Percentiles rank a stretch among this genome's conserved stretches.
Evolutionary conservation across 2,113 vertebrate genomes (phyloP).

Genomic region (Isichthys henryi): DNA sequence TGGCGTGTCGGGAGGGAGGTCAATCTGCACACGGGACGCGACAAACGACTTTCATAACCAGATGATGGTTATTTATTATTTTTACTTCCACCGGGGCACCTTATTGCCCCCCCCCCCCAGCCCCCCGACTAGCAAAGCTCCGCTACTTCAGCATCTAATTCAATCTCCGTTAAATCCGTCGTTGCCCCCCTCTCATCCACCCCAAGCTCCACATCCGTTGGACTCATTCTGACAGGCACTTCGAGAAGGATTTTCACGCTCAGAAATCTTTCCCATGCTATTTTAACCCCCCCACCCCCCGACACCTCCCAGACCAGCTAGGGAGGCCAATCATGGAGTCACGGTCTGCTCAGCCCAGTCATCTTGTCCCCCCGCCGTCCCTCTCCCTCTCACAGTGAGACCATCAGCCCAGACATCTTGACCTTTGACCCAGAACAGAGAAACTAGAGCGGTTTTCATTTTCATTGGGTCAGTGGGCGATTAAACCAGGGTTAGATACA

Average conservation of each 20-base stretch:
- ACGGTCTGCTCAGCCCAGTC: no score
- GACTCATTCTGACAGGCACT: background rate
- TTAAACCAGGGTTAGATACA: background rate
- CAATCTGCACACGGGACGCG: slow-evolving; percentile 15
- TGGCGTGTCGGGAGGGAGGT: background rate
- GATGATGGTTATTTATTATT: slow-evolving; percentile 12
- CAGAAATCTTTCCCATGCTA: background rate
- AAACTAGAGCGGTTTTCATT: background rate
- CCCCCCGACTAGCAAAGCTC: slow-evolving; percentile 20
- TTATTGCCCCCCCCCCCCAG: slow-evolving; percentile 14
- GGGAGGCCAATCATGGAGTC: no score
- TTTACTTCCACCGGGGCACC: background rate
- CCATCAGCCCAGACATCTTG: background rate
- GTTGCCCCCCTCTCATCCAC: slow-evolving; percentile 28
- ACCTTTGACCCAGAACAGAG: background rate
- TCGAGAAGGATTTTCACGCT: background rate
- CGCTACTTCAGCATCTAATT: slow-evolving; percentile 34
- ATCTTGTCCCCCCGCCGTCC: background rate
- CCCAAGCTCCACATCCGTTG: background rate
- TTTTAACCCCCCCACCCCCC: background rate
- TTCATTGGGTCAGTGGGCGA: background rate
- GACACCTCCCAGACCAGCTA: background rate
- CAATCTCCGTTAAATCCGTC: slow-evolving; percentile 30
- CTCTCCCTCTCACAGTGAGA: background rate
- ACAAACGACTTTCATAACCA: background rate